Evolutionary conservation across 2,797 vertebrate species (phyloP).

Genomic region (Notolepis coatsorum): DNA sequence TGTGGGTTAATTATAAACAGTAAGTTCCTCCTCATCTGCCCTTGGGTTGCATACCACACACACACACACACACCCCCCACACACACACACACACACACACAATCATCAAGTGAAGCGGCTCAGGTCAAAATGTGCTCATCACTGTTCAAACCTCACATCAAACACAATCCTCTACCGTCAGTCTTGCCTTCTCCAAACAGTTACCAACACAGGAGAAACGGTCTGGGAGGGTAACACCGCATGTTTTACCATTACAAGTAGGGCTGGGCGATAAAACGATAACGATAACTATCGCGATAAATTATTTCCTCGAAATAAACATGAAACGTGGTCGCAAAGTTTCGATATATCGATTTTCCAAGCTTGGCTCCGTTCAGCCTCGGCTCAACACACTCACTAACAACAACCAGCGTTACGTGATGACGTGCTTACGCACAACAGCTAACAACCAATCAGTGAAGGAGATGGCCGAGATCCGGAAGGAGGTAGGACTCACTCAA

Average conservation of each 20-base stretch:
- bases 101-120: constrained; percentile 38
- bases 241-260: constrained; percentile 33
- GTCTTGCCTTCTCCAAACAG: not conserved
- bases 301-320: too few relatives aligned
- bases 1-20: constrained; percentile 77
- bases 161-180: constrained; percentile 65
- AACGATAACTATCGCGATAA: too few relatives aligned
- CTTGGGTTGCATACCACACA: constrained; percentile 51
- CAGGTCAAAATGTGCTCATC: constrained; percentile 47
- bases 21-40: constrained; percentile 60
- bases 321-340: too few relatives aligned
- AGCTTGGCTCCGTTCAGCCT: too few relatives aligned
- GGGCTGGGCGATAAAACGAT: too few relatives aligned
- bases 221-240: constrained; percentile 13
- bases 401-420: too few relatives aligned
- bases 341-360: too few relatives aligned
- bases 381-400: too few relatives aligned
- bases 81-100: constrained; percentile 46
- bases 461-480: too few relatives aligned
- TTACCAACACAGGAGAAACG: not conserved
- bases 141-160: constrained; percentile 52
- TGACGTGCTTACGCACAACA: too few relatives aligned
- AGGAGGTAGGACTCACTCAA: too few relatives aligned
- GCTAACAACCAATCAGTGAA: too few relatives aligned
- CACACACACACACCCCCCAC: constrained; percentile 20